Evolutionary conservation across 1,140 invertebrate species (phyloP), one percentile per base, ranked within the genome.

Genomic region (Eufriesea mexicana): DNA sequence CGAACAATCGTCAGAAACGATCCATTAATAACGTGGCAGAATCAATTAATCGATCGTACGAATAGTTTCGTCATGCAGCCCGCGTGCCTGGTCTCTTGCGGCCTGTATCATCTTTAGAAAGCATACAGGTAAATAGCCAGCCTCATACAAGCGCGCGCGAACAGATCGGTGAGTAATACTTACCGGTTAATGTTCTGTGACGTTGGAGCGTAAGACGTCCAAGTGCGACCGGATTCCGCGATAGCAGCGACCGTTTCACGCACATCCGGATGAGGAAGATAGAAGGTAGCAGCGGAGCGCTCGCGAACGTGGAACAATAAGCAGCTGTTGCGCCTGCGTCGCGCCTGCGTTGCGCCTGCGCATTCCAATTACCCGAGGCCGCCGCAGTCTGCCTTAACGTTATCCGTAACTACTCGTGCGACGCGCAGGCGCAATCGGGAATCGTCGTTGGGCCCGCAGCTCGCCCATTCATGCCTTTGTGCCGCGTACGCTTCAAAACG

Each of bases 151-250:
- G 70, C 25, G 2, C 20, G 25, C 42, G 55, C 25, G 70, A 49
- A 64, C 8, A 51, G 66, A 61, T 61, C 23, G 16, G 64, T 55
- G 55, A 77, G 75, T 61, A 59, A 76, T 54, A 47, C 64, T 49
- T 70, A 70, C 75, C 73, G 81, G 75, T 83, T 79, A 84, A 84
- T 70, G 82, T 84, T 84, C 74, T 79, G 77, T 73, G 82, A 84
- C 76, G 68, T 79, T 73, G 76, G 82, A 84, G 55, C 64, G 76
- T 77, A 57, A 71, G 75, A 87, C 78, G 70, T 79, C 80, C 64
- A 78, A 79, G 55, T 64, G 81, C 73, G 84, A 86, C 66, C 66
- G 85, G 81, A 87, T 84, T 87, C 82, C 86, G 62, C 72, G 72
- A 55, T 79, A 35, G 54, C 79, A 79, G 42, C 70, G 64, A 85